Conservation (phyloP, 1,140 invertebrate genomes). For the Camponotus vicinus region DNA sequence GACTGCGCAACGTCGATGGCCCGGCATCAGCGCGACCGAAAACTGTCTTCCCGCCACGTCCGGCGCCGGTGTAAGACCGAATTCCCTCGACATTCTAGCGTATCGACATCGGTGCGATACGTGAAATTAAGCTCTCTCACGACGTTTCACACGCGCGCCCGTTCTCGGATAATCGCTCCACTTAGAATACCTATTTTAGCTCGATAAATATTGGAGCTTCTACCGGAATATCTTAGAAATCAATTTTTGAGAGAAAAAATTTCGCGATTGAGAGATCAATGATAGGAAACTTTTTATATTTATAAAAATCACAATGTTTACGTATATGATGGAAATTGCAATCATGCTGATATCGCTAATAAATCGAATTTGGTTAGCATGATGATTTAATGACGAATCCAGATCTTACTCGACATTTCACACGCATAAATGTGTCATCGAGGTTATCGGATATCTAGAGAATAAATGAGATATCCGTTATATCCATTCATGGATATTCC, state of each 20-base stretch:
- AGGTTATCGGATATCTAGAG: background rate
- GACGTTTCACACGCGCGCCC: conserved; percentile 19
- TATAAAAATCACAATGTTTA: background rate
- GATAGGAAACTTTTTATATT: background rate
- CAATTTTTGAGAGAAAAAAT: background rate
- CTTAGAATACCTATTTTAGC: conserved; percentile 43
- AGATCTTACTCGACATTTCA: background rate
- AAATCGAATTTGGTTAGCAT: background rate
- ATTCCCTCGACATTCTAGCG: conserved; percentile 17
- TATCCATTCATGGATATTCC: background rate
- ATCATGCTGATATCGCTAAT: background rate
- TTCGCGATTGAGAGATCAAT: conserved; percentile 8
- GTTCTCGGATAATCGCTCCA: background rate
- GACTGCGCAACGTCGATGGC: conserved; percentile 41
- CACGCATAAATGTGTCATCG: background rate
- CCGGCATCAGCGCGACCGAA: conserved; percentile 31
- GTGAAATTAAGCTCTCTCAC: conserved; percentile 51
- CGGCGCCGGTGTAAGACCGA: conserved; percentile 48
- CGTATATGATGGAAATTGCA: too few species aligned
- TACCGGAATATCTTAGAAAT: conserved; percentile 2
- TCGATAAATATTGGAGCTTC: background rate
- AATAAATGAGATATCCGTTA: background rate
- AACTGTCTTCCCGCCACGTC: conserved; percentile 49
- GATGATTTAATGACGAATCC: conserved; percentile 24
- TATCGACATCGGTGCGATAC: conserved; percentile 8